Conservation (phyloP, 2,888 invertebrate genomes). For the Bhutanitis thaidina region DNA sequence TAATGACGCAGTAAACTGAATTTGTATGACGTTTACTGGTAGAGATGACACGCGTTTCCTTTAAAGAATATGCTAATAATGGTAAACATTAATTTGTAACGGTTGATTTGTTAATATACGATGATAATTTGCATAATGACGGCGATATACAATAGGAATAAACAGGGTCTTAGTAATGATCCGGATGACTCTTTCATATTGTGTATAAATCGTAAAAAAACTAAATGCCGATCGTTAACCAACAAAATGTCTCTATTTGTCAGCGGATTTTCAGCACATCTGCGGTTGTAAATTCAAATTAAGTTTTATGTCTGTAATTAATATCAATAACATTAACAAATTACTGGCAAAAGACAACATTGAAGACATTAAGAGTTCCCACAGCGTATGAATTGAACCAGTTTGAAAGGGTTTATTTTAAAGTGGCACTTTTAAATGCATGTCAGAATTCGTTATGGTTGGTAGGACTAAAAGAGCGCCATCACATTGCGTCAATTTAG, state of each 20-base stretch:
- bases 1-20: conserved; percentile 51
- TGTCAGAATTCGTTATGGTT: conserved; percentile 61
- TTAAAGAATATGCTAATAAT: conserved; percentile 68
- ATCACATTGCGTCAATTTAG: conserved; percentile 62
- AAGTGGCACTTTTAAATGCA: conserved; percentile 69
- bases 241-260: conserved; percentile 46
- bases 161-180: conserved; percentile 41
- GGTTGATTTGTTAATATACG: conserved; percentile 75
- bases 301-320: conserved; percentile 26
- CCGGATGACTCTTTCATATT: conserved; percentile 67
- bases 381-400: conserved; percentile 37
- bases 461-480: conserved; percentile 45
- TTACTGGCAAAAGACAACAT: conserved; percentile 21
- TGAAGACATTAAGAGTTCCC: conserved; percentile 37
- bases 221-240: conserved; percentile 47
- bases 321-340: conserved; percentile 23
- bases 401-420: conserved; percentile 62
- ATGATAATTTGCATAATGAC: conserved; percentile 64
- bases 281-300: conserved; percentile 48
- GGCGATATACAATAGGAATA: conserved; percentile 38
- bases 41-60: conserved; percentile 67
- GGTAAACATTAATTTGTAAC: conserved; percentile 78
- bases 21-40: conserved; percentile 41
- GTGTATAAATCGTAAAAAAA: conserved; percentile 47
- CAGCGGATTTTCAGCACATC: conserved; percentile 38